Conservation (phyloP, 2,888 invertebrate genomes). For the Eupithecia centaureata region DNA sequence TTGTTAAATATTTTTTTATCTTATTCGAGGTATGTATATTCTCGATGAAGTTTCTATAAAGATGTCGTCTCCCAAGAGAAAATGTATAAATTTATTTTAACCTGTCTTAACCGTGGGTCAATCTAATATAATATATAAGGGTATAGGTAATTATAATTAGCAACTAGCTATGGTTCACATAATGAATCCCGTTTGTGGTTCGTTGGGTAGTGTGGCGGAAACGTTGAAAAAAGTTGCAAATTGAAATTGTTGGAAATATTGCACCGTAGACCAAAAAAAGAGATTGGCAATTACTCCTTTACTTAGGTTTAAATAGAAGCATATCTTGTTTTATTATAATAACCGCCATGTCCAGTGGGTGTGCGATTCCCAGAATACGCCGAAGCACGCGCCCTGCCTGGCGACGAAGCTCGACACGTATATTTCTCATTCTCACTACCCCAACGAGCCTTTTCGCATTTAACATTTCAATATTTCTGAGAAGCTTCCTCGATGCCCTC, state of each 20-base stretch:
- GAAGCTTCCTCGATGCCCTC: slow-evolving; percentile 62
- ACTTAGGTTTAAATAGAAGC: slow-evolving; percentile 22
- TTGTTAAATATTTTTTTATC: not conserved
- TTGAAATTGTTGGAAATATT: not conserved
- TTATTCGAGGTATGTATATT: not conserved
- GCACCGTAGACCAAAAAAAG: not conserved
- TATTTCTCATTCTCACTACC: slow-evolving; percentile 41
- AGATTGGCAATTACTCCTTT: not conserved
- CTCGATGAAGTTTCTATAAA: not conserved
- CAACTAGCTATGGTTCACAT: too few relatives aligned
- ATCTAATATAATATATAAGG: too few relatives aligned
- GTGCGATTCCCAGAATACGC: slow-evolving; percentile 73
- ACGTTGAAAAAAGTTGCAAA: not conserved
- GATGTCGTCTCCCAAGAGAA: not conserved
- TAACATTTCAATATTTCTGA: slow-evolving; percentile 71
- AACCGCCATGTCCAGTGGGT: slow-evolving; percentile 60
- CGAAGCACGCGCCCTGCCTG: slow-evolving; percentile 69
- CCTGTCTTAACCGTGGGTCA: not conserved
- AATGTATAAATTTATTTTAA: not conserved
- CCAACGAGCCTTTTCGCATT: slow-evolving; percentile 68
- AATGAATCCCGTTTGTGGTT: not conserved
- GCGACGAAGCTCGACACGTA: slow-evolving; percentile 47
- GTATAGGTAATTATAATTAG: too few relatives aligned
- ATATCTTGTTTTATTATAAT: slow-evolving; percentile 44
- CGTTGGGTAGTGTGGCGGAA: not conserved